Evolutionary conservation across 2,113 vertebrate species (phyloP).

Genomic region (Nerophis lumbriciformis): DNA sequence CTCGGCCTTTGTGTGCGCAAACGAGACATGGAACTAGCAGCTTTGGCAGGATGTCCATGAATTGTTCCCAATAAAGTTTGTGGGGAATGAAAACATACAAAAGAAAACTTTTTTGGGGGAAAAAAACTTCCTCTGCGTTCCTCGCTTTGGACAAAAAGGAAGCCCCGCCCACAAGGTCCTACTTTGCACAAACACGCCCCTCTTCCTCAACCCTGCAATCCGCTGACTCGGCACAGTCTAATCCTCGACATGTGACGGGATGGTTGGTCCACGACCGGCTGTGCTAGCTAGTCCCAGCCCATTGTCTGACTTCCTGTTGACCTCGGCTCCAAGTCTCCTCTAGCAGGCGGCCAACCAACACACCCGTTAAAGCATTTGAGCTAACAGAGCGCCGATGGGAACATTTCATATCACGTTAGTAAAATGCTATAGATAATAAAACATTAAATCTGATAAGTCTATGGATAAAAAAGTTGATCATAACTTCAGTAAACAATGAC

Average conservation of each 20-base stretch:
- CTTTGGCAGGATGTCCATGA: not conserved
- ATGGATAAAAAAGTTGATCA: too few species aligned
- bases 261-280: constrained; percentile 35
- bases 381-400: too few species aligned
- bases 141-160: constrained; percentile 7
- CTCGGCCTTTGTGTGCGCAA: too few species aligned
- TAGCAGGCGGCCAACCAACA: too few species aligned
- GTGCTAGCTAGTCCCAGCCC: constrained; percentile 23
- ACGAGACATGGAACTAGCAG: too few species aligned
- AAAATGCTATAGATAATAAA: too few species aligned
- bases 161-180: constrained; percentile 20
- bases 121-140: too few species aligned
- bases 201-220: not conserved
- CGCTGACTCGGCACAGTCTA: constrained; percentile 52
- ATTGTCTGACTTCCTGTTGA: constrained; percentile 58
- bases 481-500: too few species aligned
- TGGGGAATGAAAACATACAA: not conserved
- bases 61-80: not conserved
- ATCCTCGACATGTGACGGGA: constrained; percentile 31
- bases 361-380: too few species aligned
- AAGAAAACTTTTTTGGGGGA: not conserved
- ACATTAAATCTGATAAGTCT: too few species aligned
- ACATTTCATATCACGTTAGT: too few species aligned
- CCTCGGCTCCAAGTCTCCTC: constrained; percentile 6
- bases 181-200: constrained; percentile 7